Evolutionary conservation across 2,888 invertebrate genomes (phyloP).

Genomic region (Thecophora atra): DNA sequence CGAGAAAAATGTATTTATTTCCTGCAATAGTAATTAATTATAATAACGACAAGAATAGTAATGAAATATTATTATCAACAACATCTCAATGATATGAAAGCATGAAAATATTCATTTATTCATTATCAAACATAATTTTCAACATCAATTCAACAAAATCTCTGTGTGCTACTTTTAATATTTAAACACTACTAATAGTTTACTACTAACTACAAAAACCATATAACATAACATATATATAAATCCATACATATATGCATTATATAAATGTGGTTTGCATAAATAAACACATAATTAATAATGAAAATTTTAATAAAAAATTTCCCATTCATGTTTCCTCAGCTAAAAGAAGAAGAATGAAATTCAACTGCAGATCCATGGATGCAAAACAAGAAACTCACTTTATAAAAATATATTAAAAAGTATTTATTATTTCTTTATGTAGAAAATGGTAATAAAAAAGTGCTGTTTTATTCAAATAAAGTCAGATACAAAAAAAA

Average conservation of each 20-base stretch:
- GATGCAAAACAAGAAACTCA: constrained; percentile 36
- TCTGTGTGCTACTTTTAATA: constrained; percentile 59
- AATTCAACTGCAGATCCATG: constrained; percentile 33
- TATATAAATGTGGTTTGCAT: constrained; percentile 42
- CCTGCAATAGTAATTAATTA: constrained; percentile 33
- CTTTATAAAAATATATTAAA: constrained; percentile 40
- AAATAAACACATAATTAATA: constrained; percentile 43
- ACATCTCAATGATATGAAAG: constrained; percentile 34
- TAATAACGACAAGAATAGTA: constrained; percentile 38
- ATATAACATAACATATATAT: neutral
- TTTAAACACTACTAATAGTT: constrained; percentile 39
- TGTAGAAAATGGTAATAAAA: constrained; percentile 42
- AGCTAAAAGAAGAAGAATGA: constrained; percentile 44
- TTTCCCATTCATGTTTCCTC: constrained; percentile 44
- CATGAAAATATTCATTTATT: constrained; percentile 36
- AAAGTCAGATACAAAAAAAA: too few species aligned
- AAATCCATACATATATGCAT: constrained; percentile 4
- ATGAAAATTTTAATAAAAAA: constrained; percentile 43
- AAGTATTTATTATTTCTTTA: constrained; percentile 44
- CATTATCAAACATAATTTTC: constrained; percentile 29
- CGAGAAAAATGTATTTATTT: constrained; percentile 36
- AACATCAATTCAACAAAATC: constrained; percentile 43
- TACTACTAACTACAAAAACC: constrained; percentile 31
- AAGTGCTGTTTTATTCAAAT: constrained; percentile 26
- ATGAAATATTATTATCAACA: constrained; percentile 38